These are phyloP conservation scores for Microplitis deprimator DNA, from an alignment of 2,888 invertebrate genomes.

Conservation along the genomic window DNA sequence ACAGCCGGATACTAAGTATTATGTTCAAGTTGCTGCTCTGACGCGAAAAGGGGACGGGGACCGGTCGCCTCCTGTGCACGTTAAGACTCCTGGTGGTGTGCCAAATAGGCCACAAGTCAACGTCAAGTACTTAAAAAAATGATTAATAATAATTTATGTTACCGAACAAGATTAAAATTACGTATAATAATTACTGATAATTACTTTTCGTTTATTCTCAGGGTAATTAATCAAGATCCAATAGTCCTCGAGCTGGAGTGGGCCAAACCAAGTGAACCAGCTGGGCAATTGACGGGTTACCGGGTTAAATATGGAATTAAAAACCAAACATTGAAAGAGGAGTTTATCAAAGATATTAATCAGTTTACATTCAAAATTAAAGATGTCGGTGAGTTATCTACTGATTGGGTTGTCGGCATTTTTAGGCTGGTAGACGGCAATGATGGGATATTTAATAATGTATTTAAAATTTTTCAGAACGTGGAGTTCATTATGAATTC, in stretches of 20 bases:
- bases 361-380: slow-evolving; percentile 81
- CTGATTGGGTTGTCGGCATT: neutral
- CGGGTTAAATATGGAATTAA: slow-evolving; percentile 89
- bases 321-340: slow-evolving; percentile 83
- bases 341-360: slow-evolving; percentile 80
- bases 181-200: neutral
- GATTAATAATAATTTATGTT: neutral
- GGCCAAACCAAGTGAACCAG: slow-evolving; percentile 90
- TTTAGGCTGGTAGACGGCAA: neutral
- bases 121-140: slow-evolving; percentile 77
- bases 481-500: slow-evolving; percentile 96
- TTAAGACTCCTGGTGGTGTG: slow-evolving; percentile 94
- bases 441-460: neutral
- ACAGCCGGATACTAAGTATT: slow-evolving; percentile 96
- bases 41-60: slow-evolving; percentile 98
- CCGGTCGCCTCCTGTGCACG: slow-evolving; percentile 86
- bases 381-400: slow-evolving; percentile 74
- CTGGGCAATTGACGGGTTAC: slow-evolving; percentile 91
- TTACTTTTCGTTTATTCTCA: slow-evolving; percentile 60
- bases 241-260: slow-evolving; percentile 93
- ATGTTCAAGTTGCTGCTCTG: slow-evolving; percentile 94
- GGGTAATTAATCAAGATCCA: slow-evolving; percentile 88
- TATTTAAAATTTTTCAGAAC: slow-evolving; percentile 73
- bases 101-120: slow-evolving; percentile 87
- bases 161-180: no score